Percentiles rank a stretch among this genome's conserved stretches.
Conservation (phyloP, 2,888 invertebrate species). For the Philereme vetulata region DNA sequence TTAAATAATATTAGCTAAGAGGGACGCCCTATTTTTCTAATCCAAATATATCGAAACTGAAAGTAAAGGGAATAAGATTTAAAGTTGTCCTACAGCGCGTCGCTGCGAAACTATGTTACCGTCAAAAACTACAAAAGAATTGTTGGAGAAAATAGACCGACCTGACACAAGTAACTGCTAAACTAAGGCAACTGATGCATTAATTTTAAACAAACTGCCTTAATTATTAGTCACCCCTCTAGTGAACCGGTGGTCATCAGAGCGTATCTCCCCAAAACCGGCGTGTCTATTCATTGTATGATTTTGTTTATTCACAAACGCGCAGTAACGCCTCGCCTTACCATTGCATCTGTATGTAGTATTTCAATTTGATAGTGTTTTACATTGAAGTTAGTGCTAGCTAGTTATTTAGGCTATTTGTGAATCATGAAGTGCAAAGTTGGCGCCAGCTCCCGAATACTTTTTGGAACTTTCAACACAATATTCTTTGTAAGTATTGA, state of each 20-base stretch:
- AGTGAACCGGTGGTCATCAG: constrained; percentile 61
- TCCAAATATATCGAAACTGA: no score
- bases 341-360: constrained; percentile 7
- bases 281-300: constrained; percentile 75
- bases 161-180: constrained; percentile 13
- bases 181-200: constrained; percentile 62
- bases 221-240: constrained; percentile 84
- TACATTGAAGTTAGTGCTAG: not conserved
- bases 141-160: constrained; percentile 13
- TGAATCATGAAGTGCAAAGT: constrained; percentile 62
- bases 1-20: no score
- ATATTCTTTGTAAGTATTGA: constrained; percentile 84
- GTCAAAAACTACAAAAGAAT: no score
- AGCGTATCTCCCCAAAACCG: constrained; percentile 83
- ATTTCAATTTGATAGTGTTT: not conserved
- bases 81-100: no score
- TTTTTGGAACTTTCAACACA: constrained; percentile 87
- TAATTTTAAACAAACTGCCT: constrained; percentile 77
- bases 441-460: constrained; percentile 84
- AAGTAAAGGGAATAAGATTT: no score
- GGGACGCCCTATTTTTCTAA: no score
- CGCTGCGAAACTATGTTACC: no score
- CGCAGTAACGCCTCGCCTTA: constrained; percentile 52
- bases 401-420: not conserved
- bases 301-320: constrained; percentile 67